phyloP scores from a whole-genome alignment of 1,140 invertebrate genomes.

The Drosophila kanapiae region DNA sequence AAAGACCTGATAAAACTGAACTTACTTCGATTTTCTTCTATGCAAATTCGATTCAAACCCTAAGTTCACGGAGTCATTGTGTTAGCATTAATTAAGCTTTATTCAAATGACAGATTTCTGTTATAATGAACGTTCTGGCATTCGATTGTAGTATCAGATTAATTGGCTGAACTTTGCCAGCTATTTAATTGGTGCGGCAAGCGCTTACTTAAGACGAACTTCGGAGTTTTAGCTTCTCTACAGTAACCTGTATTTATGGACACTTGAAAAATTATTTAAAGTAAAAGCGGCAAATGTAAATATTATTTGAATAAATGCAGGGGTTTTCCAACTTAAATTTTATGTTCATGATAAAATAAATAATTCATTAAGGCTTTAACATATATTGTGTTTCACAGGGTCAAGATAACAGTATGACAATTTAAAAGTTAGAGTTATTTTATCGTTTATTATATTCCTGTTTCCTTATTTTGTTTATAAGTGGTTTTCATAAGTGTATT shows the following conservation, averaged over 20 bases:
- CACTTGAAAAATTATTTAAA: background rate
- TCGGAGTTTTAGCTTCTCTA: background rate
- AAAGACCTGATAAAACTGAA: too few relatives aligned
- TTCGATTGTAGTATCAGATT: conserved; percentile 32
- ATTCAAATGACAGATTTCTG: conserved; percentile 22
- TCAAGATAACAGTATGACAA: too few relatives aligned
- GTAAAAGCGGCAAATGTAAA: too few relatives aligned
- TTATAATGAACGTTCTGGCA: conserved; percentile 4
- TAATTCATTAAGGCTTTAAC: too few relatives aligned
- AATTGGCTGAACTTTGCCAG: conserved; percentile 22
- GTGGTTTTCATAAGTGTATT: too few relatives aligned
- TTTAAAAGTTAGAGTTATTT: too few relatives aligned
- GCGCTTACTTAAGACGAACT: conserved; percentile 2
- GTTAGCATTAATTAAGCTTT: conserved; percentile 38
- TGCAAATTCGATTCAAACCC: conserved; percentile 46
- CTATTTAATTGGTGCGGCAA: conserved; percentile 16
- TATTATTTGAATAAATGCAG: too few relatives aligned
- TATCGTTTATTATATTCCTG: too few relatives aligned
- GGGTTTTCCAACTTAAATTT: too few relatives aligned
- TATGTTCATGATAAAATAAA: too few relatives aligned
- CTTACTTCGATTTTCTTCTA: conserved; percentile 6
- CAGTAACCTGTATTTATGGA: background rate
- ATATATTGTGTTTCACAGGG: too few relatives aligned
- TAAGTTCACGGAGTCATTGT: background rate
- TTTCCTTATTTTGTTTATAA: too few relatives aligned